A percentile compares a stretch with the other conserved stretches of the same genome.
These are phyloP conservation scores for Paragorgia papillata DNA, from an alignment of 92 coral and sea anemone genomes.

Conservation along the genomic window DNA sequence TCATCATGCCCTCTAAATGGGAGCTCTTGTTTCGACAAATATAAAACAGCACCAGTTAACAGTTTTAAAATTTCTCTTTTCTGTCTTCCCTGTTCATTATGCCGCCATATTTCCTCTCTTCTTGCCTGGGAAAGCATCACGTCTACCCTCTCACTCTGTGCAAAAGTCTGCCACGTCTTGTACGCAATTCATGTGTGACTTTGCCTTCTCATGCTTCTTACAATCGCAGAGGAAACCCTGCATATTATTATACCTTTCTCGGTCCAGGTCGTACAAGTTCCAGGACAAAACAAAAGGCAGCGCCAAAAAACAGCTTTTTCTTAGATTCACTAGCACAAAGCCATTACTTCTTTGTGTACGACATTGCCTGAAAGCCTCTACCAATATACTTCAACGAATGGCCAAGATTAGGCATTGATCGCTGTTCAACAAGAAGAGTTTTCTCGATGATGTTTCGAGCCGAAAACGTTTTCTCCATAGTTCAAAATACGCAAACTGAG, in stretches of 20 bases:
- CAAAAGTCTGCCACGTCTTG: slow-evolving; percentile 4
- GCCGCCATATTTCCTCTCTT: neutral
- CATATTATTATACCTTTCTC: neutral
- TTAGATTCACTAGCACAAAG: no score
- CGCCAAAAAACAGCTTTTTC: no score
- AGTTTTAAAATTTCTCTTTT: neutral
- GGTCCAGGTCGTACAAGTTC: neutral
- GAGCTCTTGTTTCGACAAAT: neutral
- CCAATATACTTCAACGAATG: no score
- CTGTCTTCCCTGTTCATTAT: neutral
- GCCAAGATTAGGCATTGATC: no score
- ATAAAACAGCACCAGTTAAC: neutral
- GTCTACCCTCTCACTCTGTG: neutral
- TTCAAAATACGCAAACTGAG: no score
- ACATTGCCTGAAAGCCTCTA: no score
- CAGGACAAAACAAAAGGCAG: neutral
- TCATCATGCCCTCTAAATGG: slow-evolving; percentile 13
- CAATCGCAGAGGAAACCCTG: neutral
- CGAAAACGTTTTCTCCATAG: no score
- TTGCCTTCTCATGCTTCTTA: slow-evolving; percentile 5
- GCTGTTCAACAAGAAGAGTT: no score
- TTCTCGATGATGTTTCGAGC: no score
- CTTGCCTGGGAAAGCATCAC: neutral
- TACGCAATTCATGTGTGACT: neutral
- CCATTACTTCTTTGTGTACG: no score